Percentiles rank a stretch among this genome's conserved stretches.
These are phyloP conservation scores for Lerema accius DNA, from an alignment of 1,140 invertebrate species.

Conservation along the genomic window DNA sequence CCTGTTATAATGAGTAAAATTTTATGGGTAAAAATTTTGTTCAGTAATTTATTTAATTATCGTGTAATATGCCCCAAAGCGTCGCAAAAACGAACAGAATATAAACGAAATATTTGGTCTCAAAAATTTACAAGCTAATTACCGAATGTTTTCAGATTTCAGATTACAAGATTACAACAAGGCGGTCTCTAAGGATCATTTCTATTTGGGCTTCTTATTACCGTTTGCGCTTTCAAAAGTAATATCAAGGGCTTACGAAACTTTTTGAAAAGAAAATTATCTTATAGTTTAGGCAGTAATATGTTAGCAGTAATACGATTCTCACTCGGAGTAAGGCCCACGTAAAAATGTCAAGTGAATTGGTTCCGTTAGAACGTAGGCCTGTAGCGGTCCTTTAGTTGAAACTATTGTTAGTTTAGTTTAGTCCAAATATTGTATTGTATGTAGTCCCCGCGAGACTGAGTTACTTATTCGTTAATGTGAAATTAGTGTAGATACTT, in stretches of 20 bases:
- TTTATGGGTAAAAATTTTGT: too few relatives aligned
- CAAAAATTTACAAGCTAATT: conserved; percentile 49
- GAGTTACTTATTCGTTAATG: too few relatives aligned
- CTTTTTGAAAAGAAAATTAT: conserved; percentile 3
- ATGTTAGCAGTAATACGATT: background rate
- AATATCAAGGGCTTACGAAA: conserved; percentile 33
- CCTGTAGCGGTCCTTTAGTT: too few relatives aligned
- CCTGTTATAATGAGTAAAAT: too few relatives aligned
- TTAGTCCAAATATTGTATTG: too few relatives aligned
- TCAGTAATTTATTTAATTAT: too few relatives aligned
- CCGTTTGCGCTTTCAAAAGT: conserved; percentile 54
- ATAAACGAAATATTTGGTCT: conserved; percentile 10
- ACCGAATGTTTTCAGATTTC: conserved; percentile 74
- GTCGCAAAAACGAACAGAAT: conserved; percentile 5
- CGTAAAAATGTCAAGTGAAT: background rate
- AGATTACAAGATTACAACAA: conserved; percentile 77
- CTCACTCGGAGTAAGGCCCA: background rate
- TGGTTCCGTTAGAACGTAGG: background rate
- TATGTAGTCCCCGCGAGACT: too few relatives aligned
- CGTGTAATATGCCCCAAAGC: background rate
- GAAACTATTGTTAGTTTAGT: too few relatives aligned
- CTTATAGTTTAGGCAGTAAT: background rate
- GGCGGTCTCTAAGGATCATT: conserved; percentile 50
- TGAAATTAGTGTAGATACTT: too few relatives aligned
- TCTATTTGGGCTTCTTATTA: conserved; percentile 58